Evolutionary conservation across 2,888 invertebrate species (phyloP).

Genomic region (Noctua pronuba): DNA sequence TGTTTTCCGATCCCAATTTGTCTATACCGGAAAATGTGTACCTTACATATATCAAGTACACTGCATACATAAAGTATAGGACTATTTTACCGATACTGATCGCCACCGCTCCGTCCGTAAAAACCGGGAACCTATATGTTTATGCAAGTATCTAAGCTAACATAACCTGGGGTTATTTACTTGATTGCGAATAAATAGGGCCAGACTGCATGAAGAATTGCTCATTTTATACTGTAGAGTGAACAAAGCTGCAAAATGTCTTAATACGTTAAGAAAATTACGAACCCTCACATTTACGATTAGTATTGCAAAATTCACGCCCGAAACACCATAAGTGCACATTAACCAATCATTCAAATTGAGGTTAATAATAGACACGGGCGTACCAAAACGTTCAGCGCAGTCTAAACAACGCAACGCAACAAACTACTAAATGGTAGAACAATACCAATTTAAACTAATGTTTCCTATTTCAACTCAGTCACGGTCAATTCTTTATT

Average conservation of each 20-base stretch:
- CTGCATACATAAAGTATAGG: neutral
- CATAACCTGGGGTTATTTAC: neutral
- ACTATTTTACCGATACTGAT: neutral
- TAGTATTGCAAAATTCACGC: conserved; percentile 2
- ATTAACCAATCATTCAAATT: conserved; percentile 46
- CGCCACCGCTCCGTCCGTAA: neutral
- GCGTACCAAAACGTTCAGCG: conserved; percentile 25
- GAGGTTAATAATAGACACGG: conserved; percentile 44
- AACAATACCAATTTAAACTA: conserved; percentile 55
- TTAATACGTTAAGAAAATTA: neutral
- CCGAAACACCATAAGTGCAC: conserved; percentile 18
- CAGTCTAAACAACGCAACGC: conserved; percentile 52
- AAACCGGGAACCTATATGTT: neutral
- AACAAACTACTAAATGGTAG: conserved; percentile 54
- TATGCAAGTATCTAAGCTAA: neutral
- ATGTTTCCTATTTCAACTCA: conserved; percentile 69
- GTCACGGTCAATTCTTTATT: conserved; percentile 77
- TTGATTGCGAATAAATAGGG: neutral
- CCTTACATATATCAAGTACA: neutral
- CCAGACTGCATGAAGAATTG: neutral
- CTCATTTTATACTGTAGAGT: neutral
- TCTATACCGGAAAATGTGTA: neutral
- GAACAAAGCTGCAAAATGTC: neutral
- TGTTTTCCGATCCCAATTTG: neutral
- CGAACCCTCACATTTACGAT: neutral